Conservation (phyloP, 2,113 vertebrate genomes). For the Sorex fumeus region DNA sequence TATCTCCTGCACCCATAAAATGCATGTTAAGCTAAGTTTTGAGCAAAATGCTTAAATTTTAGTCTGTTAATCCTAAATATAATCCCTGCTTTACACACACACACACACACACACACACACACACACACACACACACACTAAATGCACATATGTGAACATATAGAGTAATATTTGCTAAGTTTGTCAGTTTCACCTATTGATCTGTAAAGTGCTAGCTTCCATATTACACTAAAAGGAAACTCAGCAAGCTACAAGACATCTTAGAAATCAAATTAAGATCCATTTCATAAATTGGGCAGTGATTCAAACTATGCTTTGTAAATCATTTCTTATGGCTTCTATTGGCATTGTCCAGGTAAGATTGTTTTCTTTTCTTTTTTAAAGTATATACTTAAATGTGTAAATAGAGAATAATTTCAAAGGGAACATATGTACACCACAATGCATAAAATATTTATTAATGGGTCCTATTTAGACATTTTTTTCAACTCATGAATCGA, state of each 20-base stretch:
- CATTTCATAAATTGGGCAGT: not conserved
- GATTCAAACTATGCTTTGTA: not conserved
- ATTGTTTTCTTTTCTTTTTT: too few relatives aligned
- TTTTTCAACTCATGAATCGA: not conserved
- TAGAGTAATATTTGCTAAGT: not conserved
- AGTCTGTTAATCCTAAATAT: not conserved
- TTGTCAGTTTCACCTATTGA: not conserved
- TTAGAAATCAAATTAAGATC: slow-evolving; percentile 22
- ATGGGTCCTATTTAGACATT: not conserved
- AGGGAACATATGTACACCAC: not conserved
- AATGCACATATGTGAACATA: not conserved
- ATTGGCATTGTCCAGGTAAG: not conserved
- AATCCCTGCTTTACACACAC: not conserved
- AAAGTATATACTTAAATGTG: slow-evolving; percentile 23
- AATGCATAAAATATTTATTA: slow-evolving; percentile 20
- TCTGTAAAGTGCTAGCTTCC: not conserved
- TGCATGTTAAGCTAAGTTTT: not conserved
- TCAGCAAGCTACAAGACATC: not conserved
- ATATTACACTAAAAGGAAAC: not conserved
- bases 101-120: not conserved
- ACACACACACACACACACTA: not conserved
- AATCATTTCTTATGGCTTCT: not conserved
- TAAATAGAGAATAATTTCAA: not conserved
- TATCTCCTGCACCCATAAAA: not conserved
- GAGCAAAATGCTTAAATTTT: not conserved